A percentile compares a stretch with the other conserved stretches of the same genome.
Evolutionary conservation across 1,140 invertebrate genomes (phyloP).

Genomic region (Galendromus occidentalis): DNA sequence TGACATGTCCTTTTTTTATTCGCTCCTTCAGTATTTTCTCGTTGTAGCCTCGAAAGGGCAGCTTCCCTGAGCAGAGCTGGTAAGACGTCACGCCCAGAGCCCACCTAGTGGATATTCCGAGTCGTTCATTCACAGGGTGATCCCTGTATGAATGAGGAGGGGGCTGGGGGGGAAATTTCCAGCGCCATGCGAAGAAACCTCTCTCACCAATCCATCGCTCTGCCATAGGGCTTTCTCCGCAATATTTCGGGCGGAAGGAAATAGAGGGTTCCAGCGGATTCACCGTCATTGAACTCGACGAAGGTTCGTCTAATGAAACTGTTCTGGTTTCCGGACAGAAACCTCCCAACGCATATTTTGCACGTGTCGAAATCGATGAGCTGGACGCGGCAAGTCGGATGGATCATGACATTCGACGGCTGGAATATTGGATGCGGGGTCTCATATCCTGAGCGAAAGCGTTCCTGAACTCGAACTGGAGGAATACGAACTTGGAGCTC

Average conservation of each 20-base stretch:
- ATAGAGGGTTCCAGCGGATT: constrained; percentile 1
- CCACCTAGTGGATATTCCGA: not conserved
- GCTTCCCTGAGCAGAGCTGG: not conserved
- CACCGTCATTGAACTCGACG: not conserved
- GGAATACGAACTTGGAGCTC: too few species aligned
- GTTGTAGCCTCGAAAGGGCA: not conserved
- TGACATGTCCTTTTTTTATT: not conserved
- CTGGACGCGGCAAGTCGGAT: not conserved
- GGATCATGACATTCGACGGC: constrained; percentile 2
- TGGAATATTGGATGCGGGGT: not conserved
- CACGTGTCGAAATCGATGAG: not conserved
- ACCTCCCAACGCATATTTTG: not conserved
- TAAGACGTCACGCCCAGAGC: constrained; percentile 4
- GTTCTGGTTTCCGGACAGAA: not conserved
- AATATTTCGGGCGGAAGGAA: not conserved
- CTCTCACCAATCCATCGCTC: not conserved
- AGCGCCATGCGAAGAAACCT: not conserved
- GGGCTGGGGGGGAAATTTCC: not conserved
- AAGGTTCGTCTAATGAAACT: not conserved
- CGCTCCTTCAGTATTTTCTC: not conserved
- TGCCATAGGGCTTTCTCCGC: not conserved
- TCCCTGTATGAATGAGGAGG: not conserved
- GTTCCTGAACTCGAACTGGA: too few species aligned
- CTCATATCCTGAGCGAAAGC: too few species aligned
- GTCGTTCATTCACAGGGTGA: not conserved